These are phyloP conservation scores for Aphelenchoides avenae DNA, from an alignment of 1,140 invertebrate species.

Conservation along the genomic window DNA sequence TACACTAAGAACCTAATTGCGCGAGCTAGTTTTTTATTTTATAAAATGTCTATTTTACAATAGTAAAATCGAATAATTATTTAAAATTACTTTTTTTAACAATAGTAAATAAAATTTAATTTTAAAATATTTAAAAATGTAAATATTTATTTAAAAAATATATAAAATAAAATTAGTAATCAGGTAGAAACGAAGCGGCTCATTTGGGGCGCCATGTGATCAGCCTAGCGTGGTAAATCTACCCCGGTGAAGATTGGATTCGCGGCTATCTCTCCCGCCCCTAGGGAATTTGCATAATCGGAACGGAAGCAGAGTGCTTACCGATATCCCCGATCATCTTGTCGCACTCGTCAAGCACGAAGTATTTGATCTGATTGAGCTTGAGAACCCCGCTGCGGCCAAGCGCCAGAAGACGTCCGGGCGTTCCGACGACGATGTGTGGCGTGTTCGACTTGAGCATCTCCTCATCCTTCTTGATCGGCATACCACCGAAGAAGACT, in stretches of 20 bases:
- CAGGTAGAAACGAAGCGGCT: not conserved
- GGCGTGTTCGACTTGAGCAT: conserved; percentile 86
- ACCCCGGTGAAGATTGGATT: not conserved
- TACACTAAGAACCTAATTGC: not conserved
- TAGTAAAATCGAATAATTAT: not conserved
- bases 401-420: conserved; percentile 86
- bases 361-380: conserved; percentile 91
- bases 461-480: conserved; percentile 93
- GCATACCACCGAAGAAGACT: conserved; percentile 93
- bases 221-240: no score
- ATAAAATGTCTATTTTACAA: not conserved
- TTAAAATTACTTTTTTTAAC: not conserved
- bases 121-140: not conserved
- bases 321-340: conserved; percentile 95
- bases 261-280: no score
- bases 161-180: not conserved
- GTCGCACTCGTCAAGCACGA: conserved; percentile 96
- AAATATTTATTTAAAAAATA: not conserved
- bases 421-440: conserved; percentile 95
- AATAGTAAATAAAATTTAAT: not conserved
- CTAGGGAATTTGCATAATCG: no score
- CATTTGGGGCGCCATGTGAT: no score
- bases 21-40: not conserved
- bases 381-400: conserved; percentile 83
- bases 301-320: no score